Conservation (phyloP, 1,140 invertebrate genomes). For the Hyles vespertilio region DNA sequence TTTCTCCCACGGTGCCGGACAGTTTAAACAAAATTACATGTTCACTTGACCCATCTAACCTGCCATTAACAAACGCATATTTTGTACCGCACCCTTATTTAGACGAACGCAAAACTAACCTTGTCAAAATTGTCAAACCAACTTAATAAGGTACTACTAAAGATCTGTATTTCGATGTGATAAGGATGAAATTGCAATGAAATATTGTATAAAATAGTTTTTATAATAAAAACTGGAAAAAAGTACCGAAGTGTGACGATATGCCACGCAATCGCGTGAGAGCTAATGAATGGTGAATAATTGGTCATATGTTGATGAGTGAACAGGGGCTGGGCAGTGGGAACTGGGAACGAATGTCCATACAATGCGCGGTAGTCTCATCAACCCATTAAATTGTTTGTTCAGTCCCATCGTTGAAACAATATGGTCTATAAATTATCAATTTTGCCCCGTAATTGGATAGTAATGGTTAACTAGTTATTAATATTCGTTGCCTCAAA, state of each 20-base stretch:
- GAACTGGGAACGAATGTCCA: slow-evolving; percentile 21
- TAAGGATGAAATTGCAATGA: slow-evolving; percentile 25
- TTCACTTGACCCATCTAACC: not conserved
- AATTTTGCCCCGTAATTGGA: too few species aligned
- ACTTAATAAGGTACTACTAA: too few species aligned
- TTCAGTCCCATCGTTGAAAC: too few species aligned
- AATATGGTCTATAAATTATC: too few species aligned
- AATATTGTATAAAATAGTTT: not conserved
- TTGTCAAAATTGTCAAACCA: too few species aligned
- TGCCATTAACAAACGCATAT: not conserved
- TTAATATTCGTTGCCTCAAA: too few species aligned
- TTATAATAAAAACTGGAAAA: slow-evolving; percentile 1
- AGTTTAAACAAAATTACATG: not conserved
- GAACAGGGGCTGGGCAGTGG: slow-evolving; percentile 37
- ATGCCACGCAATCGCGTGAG: slow-evolving; percentile 58
- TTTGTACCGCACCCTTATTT: not conserved
- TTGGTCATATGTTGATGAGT: slow-evolving; percentile 49
- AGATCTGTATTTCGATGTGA: slow-evolving; percentile 2
- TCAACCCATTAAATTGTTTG: not conserved
- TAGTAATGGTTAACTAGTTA: too few species aligned
- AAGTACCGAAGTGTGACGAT: slow-evolving; percentile 43
- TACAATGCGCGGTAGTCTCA: too few species aligned
- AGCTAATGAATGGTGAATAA: slow-evolving; percentile 55
- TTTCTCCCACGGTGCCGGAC: slow-evolving; percentile 59
- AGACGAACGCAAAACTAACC: too few species aligned